These are phyloP conservation scores for Oryzias javanicus DNA, from an alignment of 2,113 vertebrate species.

Conservation along the genomic window DNA sequence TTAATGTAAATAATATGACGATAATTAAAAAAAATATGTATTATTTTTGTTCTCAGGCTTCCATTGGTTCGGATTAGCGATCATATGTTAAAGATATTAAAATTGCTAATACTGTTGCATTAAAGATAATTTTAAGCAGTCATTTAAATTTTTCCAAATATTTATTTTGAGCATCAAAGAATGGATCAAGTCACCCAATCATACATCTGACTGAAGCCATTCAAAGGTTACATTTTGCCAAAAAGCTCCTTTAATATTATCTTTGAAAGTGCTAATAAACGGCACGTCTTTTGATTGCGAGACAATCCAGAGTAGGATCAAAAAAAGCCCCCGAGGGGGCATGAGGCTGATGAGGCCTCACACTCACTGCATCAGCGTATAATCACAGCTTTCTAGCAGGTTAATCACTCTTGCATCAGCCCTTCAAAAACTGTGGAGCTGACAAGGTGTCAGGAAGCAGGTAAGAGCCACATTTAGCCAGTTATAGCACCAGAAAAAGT, in stretches of 20 bases:
- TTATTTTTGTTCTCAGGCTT: constrained; percentile 1
- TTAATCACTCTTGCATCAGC: constrained; percentile 30
- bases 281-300: constrained; percentile 1
- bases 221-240: too few relatives aligned
- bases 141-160: too few relatives aligned
- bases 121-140: too few relatives aligned
- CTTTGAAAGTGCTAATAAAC: constrained; percentile 3
- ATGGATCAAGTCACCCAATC: too few relatives aligned
- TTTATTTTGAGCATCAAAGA: too few relatives aligned
- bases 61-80: not conserved
- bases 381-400: constrained; percentile 31
- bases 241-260: constrained; percentile 7
- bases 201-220: too few relatives aligned
- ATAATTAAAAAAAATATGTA: not conserved
- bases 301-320: constrained; percentile 19
- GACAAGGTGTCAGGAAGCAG: constrained; percentile 6
- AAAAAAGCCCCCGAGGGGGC: constrained; percentile 9
- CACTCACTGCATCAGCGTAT: constrained; percentile 28
- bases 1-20: too few relatives aligned
- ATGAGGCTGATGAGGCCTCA: constrained; percentile 24
- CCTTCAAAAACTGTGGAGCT: constrained; percentile 17
- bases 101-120: too few relatives aligned
- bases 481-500: constrained; percentile 7
- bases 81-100: not conserved
- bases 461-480: constrained; percentile 5